A percentile compares a stretch with the other conserved stretches of the same genome.
These are phyloP conservation scores for Monochamus alternatus DNA, from an alignment of 2,888 invertebrate genomes.

Conservation along the genomic window DNA sequence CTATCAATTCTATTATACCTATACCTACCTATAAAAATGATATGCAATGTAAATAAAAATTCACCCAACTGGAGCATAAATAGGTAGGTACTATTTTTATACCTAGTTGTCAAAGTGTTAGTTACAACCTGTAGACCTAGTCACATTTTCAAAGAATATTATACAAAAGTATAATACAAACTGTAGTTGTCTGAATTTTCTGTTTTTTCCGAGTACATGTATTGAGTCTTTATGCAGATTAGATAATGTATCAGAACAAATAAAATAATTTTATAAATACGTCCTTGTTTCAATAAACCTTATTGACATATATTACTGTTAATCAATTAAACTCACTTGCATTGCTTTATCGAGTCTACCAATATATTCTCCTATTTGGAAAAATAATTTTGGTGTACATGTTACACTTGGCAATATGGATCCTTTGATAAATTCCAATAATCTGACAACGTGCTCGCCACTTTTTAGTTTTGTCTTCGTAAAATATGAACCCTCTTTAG, in stretches of 20 bases:
- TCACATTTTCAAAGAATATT: too few species aligned
- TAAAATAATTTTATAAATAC: neutral
- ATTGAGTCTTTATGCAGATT: too few species aligned
- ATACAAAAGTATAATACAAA: too few species aligned
- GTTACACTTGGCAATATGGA: conserved; percentile 78
- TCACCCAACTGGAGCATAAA: too few species aligned
- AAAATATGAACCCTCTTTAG: conserved; percentile 78
- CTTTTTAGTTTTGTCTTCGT: conserved; percentile 73
- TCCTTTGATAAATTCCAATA: conserved; percentile 86
- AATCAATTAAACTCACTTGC: conserved; percentile 71
- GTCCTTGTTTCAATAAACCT: neutral
- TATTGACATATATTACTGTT: neutral
- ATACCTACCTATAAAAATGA: too few species aligned
- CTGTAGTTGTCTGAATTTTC: too few species aligned
- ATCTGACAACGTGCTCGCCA: conserved; percentile 78
- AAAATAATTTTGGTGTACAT: conserved; percentile 76
- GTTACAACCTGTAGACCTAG: too few species aligned
- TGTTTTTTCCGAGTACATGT: too few species aligned
- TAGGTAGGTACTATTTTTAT: too few species aligned
- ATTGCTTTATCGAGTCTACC: conserved; percentile 81
- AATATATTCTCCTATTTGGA: conserved; percentile 81
- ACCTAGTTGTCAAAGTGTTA: too few species aligned
- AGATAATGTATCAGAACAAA: neutral
- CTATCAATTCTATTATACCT: too few species aligned
- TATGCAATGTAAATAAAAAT: too few species aligned